Conservation (phyloP, 2,888 invertebrate species). For the Oxyscelio sp. region DNA sequence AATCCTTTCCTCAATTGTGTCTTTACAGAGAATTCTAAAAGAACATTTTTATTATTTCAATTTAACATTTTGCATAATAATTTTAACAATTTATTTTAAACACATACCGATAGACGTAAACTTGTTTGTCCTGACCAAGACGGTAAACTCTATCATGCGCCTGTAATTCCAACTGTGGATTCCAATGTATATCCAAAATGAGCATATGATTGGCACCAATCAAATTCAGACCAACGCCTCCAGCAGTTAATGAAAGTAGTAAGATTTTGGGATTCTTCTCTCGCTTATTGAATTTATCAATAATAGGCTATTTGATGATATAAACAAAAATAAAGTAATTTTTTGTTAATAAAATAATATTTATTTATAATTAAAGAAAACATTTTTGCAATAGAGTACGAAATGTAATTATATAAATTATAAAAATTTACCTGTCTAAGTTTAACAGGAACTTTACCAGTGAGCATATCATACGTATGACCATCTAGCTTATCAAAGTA, state of each 20-base stretch:
- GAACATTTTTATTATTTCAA: too few species aligned
- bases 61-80: too few species aligned
- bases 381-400: too few species aligned
- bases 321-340: too few species aligned
- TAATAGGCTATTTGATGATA: slow-evolving; percentile 82
- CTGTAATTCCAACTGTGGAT: slow-evolving; percentile 98
- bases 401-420: too few species aligned
- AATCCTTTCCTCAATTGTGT: slow-evolving; percentile 97
- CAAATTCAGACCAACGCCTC: slow-evolving; percentile 98
- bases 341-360: too few species aligned
- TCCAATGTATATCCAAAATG: slow-evolving; percentile 98
- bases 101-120: slow-evolving; percentile 94
- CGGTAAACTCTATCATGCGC: slow-evolving; percentile 98
- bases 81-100: too few species aligned
- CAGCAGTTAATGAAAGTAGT: slow-evolving; percentile 96
- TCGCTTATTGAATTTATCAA: slow-evolving; percentile 82
- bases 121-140: slow-evolving; percentile 95
- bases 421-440: slow-evolving; percentile 90
- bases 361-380: too few species aligned
- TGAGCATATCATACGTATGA: slow-evolving; percentile 90
- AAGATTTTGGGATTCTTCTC: slow-evolving; percentile 89
- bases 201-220: slow-evolving; percentile 97
- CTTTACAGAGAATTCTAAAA: slow-evolving; percentile 94
- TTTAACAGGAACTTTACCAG: slow-evolving; percentile 93
- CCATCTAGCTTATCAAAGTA: slow-evolving; percentile 91